Percentiles rank a stretch among this genome's conserved stretches.
phyloP scores from a whole-genome alignment of 2,113 vertebrate species.

The Caloenas nicobarica region DNA sequence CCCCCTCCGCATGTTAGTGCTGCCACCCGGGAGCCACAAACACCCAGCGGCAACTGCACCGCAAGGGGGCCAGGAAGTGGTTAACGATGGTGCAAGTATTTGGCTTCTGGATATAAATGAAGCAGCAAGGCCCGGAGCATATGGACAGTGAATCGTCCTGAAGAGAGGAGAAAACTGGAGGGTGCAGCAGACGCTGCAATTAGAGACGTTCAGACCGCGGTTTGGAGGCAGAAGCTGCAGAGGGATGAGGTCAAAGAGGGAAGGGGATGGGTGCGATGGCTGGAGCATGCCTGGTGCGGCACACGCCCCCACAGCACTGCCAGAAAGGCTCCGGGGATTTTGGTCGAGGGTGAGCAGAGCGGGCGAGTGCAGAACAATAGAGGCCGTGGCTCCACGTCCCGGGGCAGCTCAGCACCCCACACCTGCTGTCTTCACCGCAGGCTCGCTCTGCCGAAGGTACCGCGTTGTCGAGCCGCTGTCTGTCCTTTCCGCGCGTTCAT shows the following conservation, averaged over 20 bases:
- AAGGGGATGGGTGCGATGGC: neutral
- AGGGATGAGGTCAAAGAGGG: neutral
- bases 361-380: neutral
- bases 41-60: neutral
- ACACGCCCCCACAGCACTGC: neutral
- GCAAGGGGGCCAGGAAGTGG: neutral
- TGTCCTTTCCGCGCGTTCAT: neutral
- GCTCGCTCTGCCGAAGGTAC: neutral
- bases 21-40: neutral
- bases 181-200: neutral
- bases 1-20: neutral
- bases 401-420: neutral
- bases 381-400: neutral
- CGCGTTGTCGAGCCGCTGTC: neutral
- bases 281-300: fast-evolving
- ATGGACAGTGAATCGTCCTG: neutral
- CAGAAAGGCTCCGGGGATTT: neutral
- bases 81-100: neutral
- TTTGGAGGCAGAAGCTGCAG: neutral
- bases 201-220: neutral
- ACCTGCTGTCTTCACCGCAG: neutral
- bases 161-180: neutral
- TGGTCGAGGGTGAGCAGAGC: neutral
- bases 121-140: neutral
- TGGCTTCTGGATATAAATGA: neutral